These are phyloP conservation scores for Microplitis deprimator DNA, from an alignment of 2,888 invertebrate genomes.

Conservation along the genomic window DNA sequence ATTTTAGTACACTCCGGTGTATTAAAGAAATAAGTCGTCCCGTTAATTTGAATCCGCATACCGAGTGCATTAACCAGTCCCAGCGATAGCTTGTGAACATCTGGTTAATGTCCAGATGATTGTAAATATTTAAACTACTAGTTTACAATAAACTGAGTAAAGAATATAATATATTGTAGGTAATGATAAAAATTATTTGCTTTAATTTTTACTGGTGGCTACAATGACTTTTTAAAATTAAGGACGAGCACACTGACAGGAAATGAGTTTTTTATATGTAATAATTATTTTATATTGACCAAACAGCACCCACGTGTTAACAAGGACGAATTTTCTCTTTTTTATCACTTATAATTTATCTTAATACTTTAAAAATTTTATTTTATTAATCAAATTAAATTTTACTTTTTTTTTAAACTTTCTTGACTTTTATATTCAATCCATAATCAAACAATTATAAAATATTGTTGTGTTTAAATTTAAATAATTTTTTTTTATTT, in stretches of 20 bases:
- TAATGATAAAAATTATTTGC: too few species aligned
- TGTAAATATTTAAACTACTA: neutral
- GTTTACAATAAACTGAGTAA: neutral
- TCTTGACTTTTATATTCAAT: neutral
- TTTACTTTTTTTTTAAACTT: neutral
- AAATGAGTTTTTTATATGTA: neutral
- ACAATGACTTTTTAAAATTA: neutral
- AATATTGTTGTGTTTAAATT: too few species aligned
- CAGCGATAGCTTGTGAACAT: constrained; percentile 3
- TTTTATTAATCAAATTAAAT: neutral
- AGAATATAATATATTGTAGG: neutral
- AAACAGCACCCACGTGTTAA: neutral
- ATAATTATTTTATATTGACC: neutral
- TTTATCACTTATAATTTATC: neutral
- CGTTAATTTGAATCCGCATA: constrained; percentile 33
- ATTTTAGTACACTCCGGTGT: neutral
- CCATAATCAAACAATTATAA: too few species aligned
- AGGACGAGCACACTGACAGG: neutral
- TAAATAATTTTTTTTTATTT: too few species aligned
- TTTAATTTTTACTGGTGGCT: too few species aligned
- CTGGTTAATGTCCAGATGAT: neutral
- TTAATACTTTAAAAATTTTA: neutral
- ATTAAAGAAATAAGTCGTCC: constrained; percentile 28
- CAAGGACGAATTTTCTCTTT: constrained; percentile 4
- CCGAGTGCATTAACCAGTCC: constrained; percentile 21